Base-by-base conservation (phyloP, 2,113 vertebrate species). In the Bubo bubo region DNA sequence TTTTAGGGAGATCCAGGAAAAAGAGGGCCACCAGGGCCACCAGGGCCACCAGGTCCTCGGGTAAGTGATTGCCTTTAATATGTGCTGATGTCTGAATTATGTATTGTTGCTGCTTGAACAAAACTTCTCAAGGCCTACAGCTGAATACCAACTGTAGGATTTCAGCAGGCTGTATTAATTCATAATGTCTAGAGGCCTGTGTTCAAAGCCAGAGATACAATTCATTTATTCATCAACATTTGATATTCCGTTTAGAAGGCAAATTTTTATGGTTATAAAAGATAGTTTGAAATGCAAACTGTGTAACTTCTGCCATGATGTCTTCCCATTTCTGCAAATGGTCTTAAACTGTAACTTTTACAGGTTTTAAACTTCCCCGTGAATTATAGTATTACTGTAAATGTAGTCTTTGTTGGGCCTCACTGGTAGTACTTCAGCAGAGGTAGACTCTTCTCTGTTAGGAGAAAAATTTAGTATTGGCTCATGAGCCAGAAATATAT, bases 11-110 rank as follows among this genome's bases (percentile, higher is more conserved):
- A 99, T 82, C 98, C 98, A 84, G 99, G 99, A 82, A 99, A 97
- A 96, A 98, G 98, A 97, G 99, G 99, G 53, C 98, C 98, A n/a
- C 98, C 98, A 68, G 99, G 99, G n/a, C 99, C 98, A 39, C 98
- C 98, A 45, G 99, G 99, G 24, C 98, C 99, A 26, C 96, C 98
- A 35, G 99, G 99, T 27, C 98, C 99, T 56, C 98, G 98, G 72
- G 99, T 99, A 98, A 98, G 99, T 98, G 66, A 34, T 79, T 73
- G 37, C 45, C 3, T 74, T 82, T 91, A n/a, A 32, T 70, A 66
- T 27, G 11, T 67, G 4, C 58, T 71, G 10, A 32, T 34, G 20
- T 62, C 37, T 73, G 35, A 89, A 21, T 82, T 79, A 41, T 16
- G 1, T 47, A 3, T 35, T 68, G 8, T 39, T 87, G 41, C 28